Evolutionary conservation across 2,888 invertebrate genomes (phyloP).

Genomic region (Scaptomyza parva): DNA sequence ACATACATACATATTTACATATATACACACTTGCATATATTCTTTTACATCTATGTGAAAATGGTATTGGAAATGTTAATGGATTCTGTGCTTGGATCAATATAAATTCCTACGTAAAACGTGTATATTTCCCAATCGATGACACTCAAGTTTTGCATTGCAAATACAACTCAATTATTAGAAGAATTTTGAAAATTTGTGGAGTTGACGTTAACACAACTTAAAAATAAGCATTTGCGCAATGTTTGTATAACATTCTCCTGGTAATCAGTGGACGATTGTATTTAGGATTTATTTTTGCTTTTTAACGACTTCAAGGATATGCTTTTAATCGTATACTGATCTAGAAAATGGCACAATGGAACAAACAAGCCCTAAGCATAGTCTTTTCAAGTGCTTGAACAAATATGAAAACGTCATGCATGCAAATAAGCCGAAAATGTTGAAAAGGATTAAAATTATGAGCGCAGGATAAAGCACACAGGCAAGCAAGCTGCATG

Average conservation of each 20-base stretch:
- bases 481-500: constrained; percentile 52
- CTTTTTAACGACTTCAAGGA: constrained; percentile 22
- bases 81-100: constrained; percentile 8
- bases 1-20: neutral
- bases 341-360: constrained; percentile 13
- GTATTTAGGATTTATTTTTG: constrained; percentile 1
- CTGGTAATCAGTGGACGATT: neutral
- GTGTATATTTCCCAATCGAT: constrained; percentile 53
- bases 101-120: constrained; percentile 28
- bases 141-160: constrained; percentile 29
- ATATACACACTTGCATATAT: no score
- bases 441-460: constrained; percentile 78
- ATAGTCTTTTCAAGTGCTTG: constrained; percentile 24
- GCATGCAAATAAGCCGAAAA: constrained; percentile 66
- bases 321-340: constrained; percentile 22
- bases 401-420: constrained; percentile 39
- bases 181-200: neutral
- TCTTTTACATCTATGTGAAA: neutral
- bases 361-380: constrained; percentile 3
- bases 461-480: constrained; percentile 74
- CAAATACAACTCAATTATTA: constrained; percentile 7
- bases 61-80: constrained; percentile 35
- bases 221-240: neutral
- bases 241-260: neutral
- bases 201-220: neutral